Evolutionary conservation across 2,797 vertebrate species (phyloP).

Genomic region (Aselliscus stoliczkanus): DNA sequence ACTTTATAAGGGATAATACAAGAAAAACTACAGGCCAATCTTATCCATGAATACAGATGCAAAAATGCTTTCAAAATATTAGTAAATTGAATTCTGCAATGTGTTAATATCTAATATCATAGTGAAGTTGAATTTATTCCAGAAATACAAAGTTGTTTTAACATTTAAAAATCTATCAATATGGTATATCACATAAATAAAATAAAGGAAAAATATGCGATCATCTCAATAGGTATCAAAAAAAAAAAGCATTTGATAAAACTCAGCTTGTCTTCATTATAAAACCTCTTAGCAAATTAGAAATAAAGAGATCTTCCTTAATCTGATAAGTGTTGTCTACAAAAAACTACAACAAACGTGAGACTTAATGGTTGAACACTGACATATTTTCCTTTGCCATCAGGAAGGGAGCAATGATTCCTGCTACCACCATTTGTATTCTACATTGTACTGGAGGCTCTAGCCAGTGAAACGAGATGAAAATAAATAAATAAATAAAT

Average conservation of each 20-base stretch:
- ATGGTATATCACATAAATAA: not conserved
- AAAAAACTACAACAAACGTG: not conserved
- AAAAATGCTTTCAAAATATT: not conserved
- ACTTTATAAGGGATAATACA: not conserved
- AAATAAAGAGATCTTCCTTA: not conserved
- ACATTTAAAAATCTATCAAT: not conserved
- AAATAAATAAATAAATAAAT: not conserved
- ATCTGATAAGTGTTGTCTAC: not conserved
- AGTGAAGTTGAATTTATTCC: not conserved
- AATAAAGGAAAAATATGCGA: not conserved
- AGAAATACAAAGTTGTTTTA: not conserved
- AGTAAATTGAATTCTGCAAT: not conserved
- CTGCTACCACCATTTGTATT: not conserved
- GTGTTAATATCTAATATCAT: not conserved
- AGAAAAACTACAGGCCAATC: not conserved
- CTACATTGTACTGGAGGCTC: not conserved
- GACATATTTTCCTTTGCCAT: not conserved
- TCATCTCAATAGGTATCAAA: not conserved
- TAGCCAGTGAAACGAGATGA: not conserved
- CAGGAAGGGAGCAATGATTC: not conserved
- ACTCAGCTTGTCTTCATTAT: not conserved
- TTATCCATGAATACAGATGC: not conserved
- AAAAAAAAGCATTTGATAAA: not conserved
- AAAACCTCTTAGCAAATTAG: not conserved
- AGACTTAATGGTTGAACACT: too few relatives aligned